These are phyloP conservation scores for Malurus melanocephalus DNA, from an alignment of 2,113 vertebrate genomes.

Conservation along the genomic window DNA sequence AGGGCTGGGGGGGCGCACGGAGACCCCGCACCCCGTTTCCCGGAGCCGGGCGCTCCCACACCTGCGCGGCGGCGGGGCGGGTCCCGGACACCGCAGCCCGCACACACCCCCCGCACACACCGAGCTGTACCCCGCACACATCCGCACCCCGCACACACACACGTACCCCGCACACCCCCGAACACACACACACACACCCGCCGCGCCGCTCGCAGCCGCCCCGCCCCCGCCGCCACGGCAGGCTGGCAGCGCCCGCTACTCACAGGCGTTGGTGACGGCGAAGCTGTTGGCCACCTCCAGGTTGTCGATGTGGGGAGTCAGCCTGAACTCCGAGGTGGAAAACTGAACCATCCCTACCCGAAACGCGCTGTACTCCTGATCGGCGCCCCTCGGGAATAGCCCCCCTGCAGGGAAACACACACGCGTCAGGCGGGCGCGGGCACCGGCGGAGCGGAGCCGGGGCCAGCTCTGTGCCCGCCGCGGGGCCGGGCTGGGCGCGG, in stretches of 20 bases:
- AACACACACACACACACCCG: neutral
- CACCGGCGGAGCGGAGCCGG: neutral
- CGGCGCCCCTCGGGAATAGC: slow-evolving; percentile 92
- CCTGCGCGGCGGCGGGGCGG: neutral
- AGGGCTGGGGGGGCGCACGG: neutral
- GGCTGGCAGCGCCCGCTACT: slow-evolving; percentile 70
- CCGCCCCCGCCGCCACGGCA: neutral
- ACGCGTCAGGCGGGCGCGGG: slow-evolving; percentile 23
- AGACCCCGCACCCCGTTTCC: neutral
- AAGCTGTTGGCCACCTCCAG: slow-evolving; percentile 98
- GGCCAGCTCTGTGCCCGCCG: neutral
- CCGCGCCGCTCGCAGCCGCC: neutral
- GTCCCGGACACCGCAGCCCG: too few species aligned
- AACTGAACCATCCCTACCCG: slow-evolving; percentile 97
- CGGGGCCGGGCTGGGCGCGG: neutral
- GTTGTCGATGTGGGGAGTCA: slow-evolving; percentile 97
- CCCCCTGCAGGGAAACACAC: slow-evolving; percentile 83
- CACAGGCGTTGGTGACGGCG: slow-evolving; percentile 97
- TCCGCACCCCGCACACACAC: neutral
- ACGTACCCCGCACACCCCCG: neutral
- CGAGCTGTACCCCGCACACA: neutral
- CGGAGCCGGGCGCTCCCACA: neutral
- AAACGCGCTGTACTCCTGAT: slow-evolving; percentile 99
- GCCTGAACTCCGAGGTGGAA: slow-evolving; percentile 90
- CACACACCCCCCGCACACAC: neutral